Evolutionary conservation across 2,888 invertebrate species (phyloP).

Genomic region (Cryptocephalus primarius): DNA sequence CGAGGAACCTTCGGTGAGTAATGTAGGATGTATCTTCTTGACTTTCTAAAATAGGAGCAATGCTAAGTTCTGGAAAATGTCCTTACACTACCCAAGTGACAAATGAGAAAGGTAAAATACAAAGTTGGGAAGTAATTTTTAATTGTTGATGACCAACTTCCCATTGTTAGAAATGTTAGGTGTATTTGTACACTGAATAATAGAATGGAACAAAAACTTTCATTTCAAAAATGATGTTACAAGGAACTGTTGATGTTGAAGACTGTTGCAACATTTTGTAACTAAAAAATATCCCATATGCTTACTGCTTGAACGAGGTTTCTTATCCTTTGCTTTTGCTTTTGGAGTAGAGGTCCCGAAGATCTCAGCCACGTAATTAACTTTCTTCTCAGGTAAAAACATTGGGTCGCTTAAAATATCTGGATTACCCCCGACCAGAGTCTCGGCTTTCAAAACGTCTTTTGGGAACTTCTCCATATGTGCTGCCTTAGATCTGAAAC

Average conservation of each 20-base stretch:
- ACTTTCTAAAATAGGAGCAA: constrained; percentile 10
- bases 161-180: too few relatives aligned
- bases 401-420: constrained; percentile 54
- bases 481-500: constrained; percentile 46
- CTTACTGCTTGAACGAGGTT: constrained; percentile 11
- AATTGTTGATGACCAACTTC: too few relatives aligned
- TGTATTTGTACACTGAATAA: too few relatives aligned
- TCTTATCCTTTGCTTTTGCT: constrained; percentile 9
- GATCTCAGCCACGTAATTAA: constrained; percentile 39
- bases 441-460: constrained; percentile 66
- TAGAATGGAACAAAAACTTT: neutral
- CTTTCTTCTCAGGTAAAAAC: constrained; percentile 42
- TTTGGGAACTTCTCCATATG: constrained; percentile 71
- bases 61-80: neutral
- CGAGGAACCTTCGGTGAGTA: constrained; percentile 41
- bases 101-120: too few relatives aligned
- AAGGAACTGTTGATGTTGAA: too few relatives aligned
- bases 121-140: too few relatives aligned
- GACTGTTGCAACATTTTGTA: neutral
- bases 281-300: neutral
- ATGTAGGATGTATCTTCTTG: constrained; percentile 26
- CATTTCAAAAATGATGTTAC: too few relatives aligned
- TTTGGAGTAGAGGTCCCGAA: constrained; percentile 40
- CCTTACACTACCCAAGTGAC: too few relatives aligned
- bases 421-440: constrained; percentile 57